Percentiles rank a stretch among this genome's conserved stretches.
These are phyloP conservation scores for Helicolenus hilgendorfi DNA, from an alignment of 2,797 vertebrate species.

Conservation along the genomic window DNA sequence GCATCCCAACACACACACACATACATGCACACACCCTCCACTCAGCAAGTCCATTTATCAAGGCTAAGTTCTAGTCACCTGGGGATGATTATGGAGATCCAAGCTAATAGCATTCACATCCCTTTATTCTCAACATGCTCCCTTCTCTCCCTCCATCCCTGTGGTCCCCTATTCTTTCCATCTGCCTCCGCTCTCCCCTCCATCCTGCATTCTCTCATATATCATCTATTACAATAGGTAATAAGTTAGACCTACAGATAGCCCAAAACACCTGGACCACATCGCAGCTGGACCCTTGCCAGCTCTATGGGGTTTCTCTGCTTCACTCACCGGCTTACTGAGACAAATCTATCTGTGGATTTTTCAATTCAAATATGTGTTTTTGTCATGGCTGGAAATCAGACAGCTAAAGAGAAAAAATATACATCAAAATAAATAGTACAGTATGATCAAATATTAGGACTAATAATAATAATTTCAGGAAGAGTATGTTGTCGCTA, in stretches of 20 bases:
- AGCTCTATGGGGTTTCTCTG: conserved; percentile 12
- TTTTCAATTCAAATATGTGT: conserved; percentile 14
- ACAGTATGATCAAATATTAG: neutral
- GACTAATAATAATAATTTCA: neutral
- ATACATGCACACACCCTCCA: conserved; percentile 40
- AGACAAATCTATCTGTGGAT: conserved; percentile 3
- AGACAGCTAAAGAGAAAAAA: neutral
- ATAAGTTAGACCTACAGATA: conserved; percentile 68
- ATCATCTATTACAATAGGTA: conserved; percentile 75
- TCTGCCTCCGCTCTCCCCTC: conserved; percentile 58
- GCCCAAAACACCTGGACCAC: conserved; percentile 65
- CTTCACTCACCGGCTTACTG: neutral
- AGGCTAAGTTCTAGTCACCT: conserved; percentile 86
- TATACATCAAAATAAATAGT: neutral
- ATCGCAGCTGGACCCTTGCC: conserved; percentile 31
- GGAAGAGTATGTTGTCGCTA: neutral
- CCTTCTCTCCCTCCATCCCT: conserved; percentile 70
- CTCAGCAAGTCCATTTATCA: conserved; percentile 85
- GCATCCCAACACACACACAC: conserved; percentile 31
- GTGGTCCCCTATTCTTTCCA: conserved; percentile 79
- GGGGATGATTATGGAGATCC: conserved; percentile 86
- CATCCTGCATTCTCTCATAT: conserved; percentile 58
- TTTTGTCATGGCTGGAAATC: neutral
- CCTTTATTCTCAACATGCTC: conserved; percentile 75
- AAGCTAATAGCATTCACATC: conserved; percentile 83